These are phyloP conservation scores for Molossus alvarezi DNA, from an alignment of 2,797 vertebrate genomes.

Conservation along the genomic window DNA sequence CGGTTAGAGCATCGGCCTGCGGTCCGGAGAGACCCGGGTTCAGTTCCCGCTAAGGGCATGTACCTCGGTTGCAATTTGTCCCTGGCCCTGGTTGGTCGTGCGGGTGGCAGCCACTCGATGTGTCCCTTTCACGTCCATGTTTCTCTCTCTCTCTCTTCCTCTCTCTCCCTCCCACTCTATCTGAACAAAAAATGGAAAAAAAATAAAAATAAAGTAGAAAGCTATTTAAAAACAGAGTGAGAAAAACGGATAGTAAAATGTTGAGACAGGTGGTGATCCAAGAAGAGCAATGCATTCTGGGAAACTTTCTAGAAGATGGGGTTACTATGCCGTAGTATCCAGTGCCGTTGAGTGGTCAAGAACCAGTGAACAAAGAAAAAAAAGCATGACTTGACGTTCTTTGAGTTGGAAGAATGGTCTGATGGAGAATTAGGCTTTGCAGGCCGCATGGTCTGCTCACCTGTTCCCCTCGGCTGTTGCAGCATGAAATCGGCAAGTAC, in stretches of 20 bases:
- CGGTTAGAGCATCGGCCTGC: too few species aligned
- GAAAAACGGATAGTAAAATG: not conserved
- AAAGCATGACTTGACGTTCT: not conserved
- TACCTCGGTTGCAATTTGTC: too few species aligned
- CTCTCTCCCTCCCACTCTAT: too few species aligned
- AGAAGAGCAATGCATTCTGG: not conserved
- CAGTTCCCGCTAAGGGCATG: too few species aligned
- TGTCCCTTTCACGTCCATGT: too few species aligned
- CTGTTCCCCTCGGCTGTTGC: not conserved
- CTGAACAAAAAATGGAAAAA: too few species aligned
- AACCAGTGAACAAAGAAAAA: not conserved
- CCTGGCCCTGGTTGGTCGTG: too few species aligned
- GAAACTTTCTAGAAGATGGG: conserved; percentile 33
- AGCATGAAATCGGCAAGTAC: not conserved
- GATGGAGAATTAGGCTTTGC: not conserved
- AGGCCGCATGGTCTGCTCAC: not conserved
- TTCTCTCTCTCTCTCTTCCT: too few species aligned
- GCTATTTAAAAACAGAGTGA: conserved; percentile 47
- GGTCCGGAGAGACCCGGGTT: too few species aligned
- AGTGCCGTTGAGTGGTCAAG: not conserved
- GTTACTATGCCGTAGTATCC: not conserved
- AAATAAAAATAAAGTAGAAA: not conserved
- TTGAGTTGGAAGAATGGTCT: conserved; percentile 12
- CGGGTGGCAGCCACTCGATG: too few species aligned
- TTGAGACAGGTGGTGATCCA: not conserved